phyloP scores from a whole-genome alignment of 2,797 vertebrate species.

The Microctenopoma lineatum region DNA sequence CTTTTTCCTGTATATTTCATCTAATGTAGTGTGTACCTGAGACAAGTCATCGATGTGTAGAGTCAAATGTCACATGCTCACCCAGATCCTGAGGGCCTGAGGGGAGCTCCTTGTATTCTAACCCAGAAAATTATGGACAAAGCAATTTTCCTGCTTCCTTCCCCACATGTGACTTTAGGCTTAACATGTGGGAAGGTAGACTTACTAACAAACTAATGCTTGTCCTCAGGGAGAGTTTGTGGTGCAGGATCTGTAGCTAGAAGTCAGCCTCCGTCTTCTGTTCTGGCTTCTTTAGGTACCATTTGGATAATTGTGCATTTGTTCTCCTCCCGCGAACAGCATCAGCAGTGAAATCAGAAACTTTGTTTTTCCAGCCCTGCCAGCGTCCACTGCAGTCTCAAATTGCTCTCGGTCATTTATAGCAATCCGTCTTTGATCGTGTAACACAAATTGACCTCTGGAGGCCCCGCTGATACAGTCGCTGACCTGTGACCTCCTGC shows the following conservation, averaged over 20 bases:
- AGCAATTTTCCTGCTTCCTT: constrained; percentile 42
- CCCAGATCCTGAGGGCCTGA: constrained; percentile 28
- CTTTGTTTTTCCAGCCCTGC: constrained; percentile 47
- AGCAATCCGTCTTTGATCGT: constrained; percentile 58
- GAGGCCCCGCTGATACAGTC: constrained; percentile 48
- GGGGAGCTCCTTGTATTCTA: constrained; percentile 33
- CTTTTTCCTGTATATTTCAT: too few species aligned
- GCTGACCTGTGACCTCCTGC: constrained; percentile 62
- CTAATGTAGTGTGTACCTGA: neutral
- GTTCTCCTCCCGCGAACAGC: constrained; percentile 18
- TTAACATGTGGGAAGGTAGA: constrained; percentile 36
- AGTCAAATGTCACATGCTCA: neutral
- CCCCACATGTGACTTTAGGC: constrained; percentile 25
- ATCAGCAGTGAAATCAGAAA: constrained; percentile 33
- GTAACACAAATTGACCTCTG: constrained; percentile 57
- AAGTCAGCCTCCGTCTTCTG: neutral
- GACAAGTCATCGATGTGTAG: neutral
- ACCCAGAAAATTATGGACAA: constrained; percentile 41
- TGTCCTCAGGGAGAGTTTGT: constrained; percentile 34
- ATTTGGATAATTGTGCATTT: neutral
- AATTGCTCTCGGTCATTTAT: constrained; percentile 49
- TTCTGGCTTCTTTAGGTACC: constrained; percentile 1
- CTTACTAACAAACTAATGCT: constrained; percentile 48
- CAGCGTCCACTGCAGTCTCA: constrained; percentile 35
- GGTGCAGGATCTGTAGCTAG: constrained; percentile 12